Conservation (phyloP, 2,888 invertebrate species). For the Drosophila melanosoma region DNA sequence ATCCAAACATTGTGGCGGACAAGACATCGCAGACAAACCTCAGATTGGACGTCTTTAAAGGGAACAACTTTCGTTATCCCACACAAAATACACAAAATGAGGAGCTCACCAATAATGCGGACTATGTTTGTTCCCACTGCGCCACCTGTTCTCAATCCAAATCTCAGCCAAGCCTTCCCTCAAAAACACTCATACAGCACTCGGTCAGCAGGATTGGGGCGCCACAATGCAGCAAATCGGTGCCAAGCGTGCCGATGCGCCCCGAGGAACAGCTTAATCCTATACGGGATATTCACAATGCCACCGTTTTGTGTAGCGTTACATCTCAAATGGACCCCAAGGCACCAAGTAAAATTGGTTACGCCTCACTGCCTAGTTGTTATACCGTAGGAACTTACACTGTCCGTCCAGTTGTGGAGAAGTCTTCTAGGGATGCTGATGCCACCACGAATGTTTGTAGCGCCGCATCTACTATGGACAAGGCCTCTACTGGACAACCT, state of each 20-base stretch:
- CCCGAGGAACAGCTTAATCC: background rate
- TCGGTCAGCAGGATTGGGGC: no score
- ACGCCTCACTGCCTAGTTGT: background rate
- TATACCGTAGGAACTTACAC: background rate
- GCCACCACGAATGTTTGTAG: background rate
- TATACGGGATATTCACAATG: background rate
- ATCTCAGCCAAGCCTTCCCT: slow-evolving; percentile 25
- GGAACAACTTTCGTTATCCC: slow-evolving; percentile 45
- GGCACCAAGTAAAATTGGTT: no score
- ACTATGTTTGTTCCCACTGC: background rate
- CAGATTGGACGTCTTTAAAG: background rate
- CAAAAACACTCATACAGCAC: background rate
- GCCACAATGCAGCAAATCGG: background rate
- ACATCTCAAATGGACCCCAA: background rate
- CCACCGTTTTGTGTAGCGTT: background rate
- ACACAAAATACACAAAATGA: slow-evolving; percentile 22
- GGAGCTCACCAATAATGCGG: background rate
- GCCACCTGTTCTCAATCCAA: slow-evolving; percentile 1
- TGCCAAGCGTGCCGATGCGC: background rate
- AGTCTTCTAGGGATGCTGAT: background rate
- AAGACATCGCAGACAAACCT: slow-evolving; percentile 30
- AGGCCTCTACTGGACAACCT: background rate
- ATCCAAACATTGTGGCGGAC: background rate
- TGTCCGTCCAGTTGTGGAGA: background rate
- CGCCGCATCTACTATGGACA: background rate